Conservation (phyloP, 2,113 vertebrate species). For the Pterocles orientalis region DNA sequence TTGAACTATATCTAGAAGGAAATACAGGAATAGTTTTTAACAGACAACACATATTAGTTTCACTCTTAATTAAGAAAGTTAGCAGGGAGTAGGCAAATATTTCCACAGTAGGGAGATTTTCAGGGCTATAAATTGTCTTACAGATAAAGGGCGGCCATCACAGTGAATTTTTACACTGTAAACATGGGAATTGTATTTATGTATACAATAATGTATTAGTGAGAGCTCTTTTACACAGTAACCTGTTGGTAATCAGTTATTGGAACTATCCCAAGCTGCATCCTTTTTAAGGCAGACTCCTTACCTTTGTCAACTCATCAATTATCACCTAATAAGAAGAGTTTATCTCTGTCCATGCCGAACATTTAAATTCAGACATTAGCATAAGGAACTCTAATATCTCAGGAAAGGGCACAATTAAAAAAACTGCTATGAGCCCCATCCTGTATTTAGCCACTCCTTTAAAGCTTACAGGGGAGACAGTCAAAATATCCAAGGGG, state of each 20-base stretch:
- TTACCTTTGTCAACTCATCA: background rate
- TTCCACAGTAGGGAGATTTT: background rate
- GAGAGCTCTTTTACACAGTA: background rate
- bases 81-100: background rate
- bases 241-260: background rate
- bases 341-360: background rate
- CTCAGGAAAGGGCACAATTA: background rate
- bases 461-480: background rate
- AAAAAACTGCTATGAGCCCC: background rate
- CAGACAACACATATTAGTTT: background rate
- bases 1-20: background rate
- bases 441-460: background rate
- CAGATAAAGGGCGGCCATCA: background rate
- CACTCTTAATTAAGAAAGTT: background rate
- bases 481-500: background rate
- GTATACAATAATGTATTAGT: background rate
- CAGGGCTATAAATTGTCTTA: background rate
- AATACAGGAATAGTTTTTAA: background rate
- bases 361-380: background rate
- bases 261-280: background rate
- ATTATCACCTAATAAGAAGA: background rate
- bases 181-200: background rate
- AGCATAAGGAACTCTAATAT: background rate
- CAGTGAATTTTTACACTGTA: background rate
- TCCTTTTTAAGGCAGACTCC: background rate